A percentile compares a stretch with the other conserved stretches of the same genome.
Evolutionary conservation across 2,888 invertebrate species (phyloP).

Genomic region (Eupithecia pulchellata): DNA sequence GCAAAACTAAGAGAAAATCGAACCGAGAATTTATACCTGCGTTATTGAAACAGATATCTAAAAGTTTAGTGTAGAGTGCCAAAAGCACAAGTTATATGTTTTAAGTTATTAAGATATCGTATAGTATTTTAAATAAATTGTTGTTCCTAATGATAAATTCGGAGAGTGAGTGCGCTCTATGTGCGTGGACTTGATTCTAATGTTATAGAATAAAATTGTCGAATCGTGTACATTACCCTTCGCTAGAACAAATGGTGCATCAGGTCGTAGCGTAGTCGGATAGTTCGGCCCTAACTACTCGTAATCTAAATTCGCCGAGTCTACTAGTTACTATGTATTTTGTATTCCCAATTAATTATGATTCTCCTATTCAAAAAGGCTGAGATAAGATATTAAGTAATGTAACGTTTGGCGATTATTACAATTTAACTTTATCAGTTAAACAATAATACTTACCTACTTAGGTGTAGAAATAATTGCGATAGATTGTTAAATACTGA

Average conservation of each 20-base stretch:
- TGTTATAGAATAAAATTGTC: conserved; percentile 77
- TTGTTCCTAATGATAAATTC: conserved; percentile 82
- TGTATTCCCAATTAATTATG: conserved; percentile 79
- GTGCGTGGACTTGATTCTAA: conserved; percentile 76
- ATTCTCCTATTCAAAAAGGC: conserved; percentile 85
- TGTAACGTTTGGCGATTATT: conserved; percentile 77
- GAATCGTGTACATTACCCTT: conserved; percentile 84
- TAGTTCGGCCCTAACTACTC: conserved; percentile 42
- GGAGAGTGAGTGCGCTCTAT: conserved; percentile 71
- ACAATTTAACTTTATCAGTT: conserved; percentile 64
- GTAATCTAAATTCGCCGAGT: conserved; percentile 74
- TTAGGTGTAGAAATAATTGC: conserved; percentile 26
- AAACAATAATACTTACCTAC: conserved; percentile 53
- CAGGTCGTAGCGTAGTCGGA: conserved; percentile 75
- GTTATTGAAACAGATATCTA: conserved; percentile 42
- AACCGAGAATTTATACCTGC: conserved; percentile 37
- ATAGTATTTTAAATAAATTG: conserved; percentile 82
- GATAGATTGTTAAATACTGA: conserved; percentile 21
- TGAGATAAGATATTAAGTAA: conserved; percentile 76
- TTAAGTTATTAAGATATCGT: conserved; percentile 76
- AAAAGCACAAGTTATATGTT: conserved; percentile 75
- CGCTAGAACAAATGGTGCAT: conserved; percentile 86
- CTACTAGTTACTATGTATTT: conserved; percentile 74
- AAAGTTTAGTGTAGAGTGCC: conserved; percentile 78
- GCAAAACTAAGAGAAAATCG: conserved; percentile 31